Conservation (phyloP, 2,888 invertebrate genomes). For the Ichneumoninae sp. region DNA sequence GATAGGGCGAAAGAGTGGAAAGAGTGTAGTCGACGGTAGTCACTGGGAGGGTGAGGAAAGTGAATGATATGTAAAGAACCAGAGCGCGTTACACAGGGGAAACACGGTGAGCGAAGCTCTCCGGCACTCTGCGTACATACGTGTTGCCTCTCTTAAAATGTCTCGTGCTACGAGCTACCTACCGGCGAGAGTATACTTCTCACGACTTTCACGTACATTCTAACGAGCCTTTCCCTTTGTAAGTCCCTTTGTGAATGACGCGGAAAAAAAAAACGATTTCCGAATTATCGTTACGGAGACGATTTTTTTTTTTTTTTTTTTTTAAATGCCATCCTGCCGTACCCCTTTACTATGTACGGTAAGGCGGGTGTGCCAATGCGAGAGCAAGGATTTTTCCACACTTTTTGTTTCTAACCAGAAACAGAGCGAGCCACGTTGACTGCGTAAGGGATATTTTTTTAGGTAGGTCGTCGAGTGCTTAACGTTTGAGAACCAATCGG, state of each 20-base stretch:
- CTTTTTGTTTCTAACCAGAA: too few species aligned
- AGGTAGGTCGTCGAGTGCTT: neutral
- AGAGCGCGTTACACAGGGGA: conserved; percentile 25
- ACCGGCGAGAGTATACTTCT: conserved; percentile 1
- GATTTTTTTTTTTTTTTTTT: too few species aligned
- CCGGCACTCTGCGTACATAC: conserved; percentile 29
- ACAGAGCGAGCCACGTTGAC: too few species aligned
- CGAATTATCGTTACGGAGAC: neutral
- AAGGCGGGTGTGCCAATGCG: too few species aligned
- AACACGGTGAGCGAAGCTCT: neutral
- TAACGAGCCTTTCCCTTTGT: conserved; percentile 16
- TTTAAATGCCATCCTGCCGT: too few species aligned
- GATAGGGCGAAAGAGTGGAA: conserved; percentile 26
- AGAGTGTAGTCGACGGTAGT: conserved; percentile 15
- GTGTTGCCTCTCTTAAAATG: conserved; percentile 43
- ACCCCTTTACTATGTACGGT: too few species aligned
- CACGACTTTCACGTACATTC: conserved; percentile 10
- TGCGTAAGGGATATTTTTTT: neutral
- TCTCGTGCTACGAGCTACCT: conserved; percentile 8
- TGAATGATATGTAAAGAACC: conserved; percentile 56
- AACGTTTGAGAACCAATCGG: neutral
- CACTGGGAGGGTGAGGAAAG: conserved; percentile 17
- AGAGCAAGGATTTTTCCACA: too few species aligned
- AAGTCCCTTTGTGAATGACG: conserved; percentile 25
- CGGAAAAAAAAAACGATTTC: neutral